These are phyloP conservation scores for Cryptotis parvus DNA, from an alignment of 2,113 vertebrate genomes.

Conservation along the genomic window DNA sequence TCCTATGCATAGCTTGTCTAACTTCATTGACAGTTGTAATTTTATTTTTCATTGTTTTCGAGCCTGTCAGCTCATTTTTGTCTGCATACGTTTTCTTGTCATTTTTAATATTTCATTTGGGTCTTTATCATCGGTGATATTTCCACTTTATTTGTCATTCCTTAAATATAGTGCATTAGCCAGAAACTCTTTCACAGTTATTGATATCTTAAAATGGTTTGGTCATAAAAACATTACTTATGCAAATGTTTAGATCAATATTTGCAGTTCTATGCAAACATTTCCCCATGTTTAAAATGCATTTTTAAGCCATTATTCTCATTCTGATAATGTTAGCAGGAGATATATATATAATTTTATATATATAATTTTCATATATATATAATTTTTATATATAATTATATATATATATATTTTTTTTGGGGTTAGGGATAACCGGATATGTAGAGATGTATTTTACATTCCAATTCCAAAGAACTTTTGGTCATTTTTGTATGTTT, in stretches of 20 bases:
- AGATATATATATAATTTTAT: too few species aligned
- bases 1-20: not conserved
- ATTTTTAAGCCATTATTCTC: constrained; percentile 56
- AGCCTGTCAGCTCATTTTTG: not conserved
- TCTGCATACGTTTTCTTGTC: not conserved
- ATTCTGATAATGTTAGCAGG: too few species aligned
- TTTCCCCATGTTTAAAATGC: not conserved
- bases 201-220: not conserved
- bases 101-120: not conserved
- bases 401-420: too few species aligned
- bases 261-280: not conserved
- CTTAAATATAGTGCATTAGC: not conserved
- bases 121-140: not conserved
- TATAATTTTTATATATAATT: too few species aligned
- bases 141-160: not conserved
- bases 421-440: too few species aligned
- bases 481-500: constrained; percentile 71
- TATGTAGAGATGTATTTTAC: constrained; percentile 17
- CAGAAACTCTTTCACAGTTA: not conserved
- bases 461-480: constrained; percentile 64
- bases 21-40: too few species aligned
- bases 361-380: too few species aligned
- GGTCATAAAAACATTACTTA: not conserved
- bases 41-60: not conserved
- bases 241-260: not conserved